A percentile compares a stretch with the other conserved stretches of the same genome.
These are phyloP conservation scores for Craseonycteris thonglongyai DNA, from an alignment of 2,113 vertebrate species.

Conservation along the genomic window DNA sequence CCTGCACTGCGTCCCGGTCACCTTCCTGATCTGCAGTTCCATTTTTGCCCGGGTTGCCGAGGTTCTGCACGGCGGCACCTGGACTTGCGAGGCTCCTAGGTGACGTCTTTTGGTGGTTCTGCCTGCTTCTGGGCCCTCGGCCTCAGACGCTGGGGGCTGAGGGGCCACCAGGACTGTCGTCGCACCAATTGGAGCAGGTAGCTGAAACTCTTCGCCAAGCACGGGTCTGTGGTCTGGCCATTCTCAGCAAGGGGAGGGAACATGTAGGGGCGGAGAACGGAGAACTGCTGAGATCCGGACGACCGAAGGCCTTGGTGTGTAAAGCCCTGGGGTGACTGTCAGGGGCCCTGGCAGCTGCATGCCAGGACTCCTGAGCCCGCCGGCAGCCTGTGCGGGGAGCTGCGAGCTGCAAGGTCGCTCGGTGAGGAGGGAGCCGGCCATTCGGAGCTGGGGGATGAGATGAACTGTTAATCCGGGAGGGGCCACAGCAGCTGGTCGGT, in stretches of 20 bases:
- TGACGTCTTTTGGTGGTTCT: neutral
- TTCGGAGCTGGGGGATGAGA: neutral
- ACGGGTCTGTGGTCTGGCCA: neutral
- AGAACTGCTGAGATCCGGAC: no score
- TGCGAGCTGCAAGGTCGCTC: no score
- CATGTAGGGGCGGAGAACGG: no score
- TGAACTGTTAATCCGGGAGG: no score
- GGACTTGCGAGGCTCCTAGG: neutral
- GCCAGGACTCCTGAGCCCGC: neutral
- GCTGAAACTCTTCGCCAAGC: neutral
- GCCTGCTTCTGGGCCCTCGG: neutral
- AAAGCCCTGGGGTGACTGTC: neutral
- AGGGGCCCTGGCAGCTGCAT: fast-evolving
- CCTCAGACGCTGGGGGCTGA: neutral
- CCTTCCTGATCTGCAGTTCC: neutral
- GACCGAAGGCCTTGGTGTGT: neutral
- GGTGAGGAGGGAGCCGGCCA: neutral
- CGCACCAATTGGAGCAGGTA: neutral
- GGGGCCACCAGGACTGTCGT: neutral
- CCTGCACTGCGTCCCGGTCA: no score
- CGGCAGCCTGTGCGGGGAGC: neutral
- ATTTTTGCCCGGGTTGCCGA: neutral
- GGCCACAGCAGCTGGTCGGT: neutral
- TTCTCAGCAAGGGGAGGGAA: neutral
- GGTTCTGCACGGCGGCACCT: neutral